Percentiles rank a stretch among this genome's conserved stretches.
phyloP scores from a whole-genome alignment of 2,888 invertebrate species.

The Plebejus anna region DNA sequence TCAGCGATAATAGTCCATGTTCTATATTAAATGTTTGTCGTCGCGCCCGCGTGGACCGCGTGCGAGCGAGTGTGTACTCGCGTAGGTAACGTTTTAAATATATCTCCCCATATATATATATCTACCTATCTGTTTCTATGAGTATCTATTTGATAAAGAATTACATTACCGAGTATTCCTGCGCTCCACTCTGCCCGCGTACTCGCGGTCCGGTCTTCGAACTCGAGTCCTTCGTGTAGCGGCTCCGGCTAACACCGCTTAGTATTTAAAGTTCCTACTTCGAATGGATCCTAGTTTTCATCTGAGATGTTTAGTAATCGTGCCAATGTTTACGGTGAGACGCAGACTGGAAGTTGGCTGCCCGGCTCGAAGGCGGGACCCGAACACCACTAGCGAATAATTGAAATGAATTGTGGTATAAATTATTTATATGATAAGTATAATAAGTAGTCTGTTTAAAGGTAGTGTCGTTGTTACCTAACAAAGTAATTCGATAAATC shows the following conservation, averaged over 20 bases:
- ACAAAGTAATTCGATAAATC: conserved; percentile 49
- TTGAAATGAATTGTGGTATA: conserved; percentile 61
- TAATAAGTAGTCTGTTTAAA: conserved; percentile 76
- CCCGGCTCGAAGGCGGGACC: conserved; percentile 57
- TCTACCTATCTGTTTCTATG: conserved; percentile 7
- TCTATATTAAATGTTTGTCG: conserved; percentile 19
- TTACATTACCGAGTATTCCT: conserved; percentile 21
- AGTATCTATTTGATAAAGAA: conserved; percentile 15
- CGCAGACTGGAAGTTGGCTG: neutral
- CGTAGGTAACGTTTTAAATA: conserved; percentile 24
- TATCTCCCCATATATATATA: conserved; percentile 15
- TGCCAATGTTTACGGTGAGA: conserved; percentile 14
- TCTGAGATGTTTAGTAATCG: conserved; percentile 15
- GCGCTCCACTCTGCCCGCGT: conserved; percentile 26
- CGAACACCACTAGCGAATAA: conserved; percentile 61
- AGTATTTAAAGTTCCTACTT: conserved; percentile 20
- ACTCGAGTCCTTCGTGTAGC: neutral
- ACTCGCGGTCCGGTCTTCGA: conserved; percentile 21
- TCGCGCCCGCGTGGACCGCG: conserved; percentile 17
- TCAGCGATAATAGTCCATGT: conserved; percentile 26
- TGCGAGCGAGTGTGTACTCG: conserved; percentile 29
- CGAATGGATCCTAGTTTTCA: conserved; percentile 24
- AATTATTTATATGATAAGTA: conserved; percentile 68
- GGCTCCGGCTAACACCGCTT: neutral
- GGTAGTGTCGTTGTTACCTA: conserved; percentile 74